Evolutionary conservation across 2,888 invertebrate genomes (phyloP).

Genomic region (Alentia gelatinosa): DNA sequence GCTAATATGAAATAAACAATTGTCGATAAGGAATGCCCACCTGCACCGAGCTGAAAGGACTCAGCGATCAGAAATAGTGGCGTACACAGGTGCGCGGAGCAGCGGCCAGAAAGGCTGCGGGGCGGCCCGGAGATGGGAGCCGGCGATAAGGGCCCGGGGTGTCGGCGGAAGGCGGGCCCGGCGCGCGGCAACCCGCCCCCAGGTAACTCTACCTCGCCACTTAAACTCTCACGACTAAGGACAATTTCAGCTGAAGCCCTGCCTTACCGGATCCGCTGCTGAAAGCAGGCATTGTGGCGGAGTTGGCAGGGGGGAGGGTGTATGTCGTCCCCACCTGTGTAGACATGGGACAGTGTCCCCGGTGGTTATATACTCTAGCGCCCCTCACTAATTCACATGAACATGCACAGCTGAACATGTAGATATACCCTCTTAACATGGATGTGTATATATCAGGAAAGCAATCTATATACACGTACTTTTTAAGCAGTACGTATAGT

Average conservation of each 20-base stretch:
- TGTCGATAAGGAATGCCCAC: constrained; percentile 51
- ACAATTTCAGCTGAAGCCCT: neutral
- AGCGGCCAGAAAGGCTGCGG: neutral
- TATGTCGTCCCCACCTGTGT: no score
- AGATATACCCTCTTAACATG: no score
- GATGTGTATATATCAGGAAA: no score
- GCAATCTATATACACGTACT: no score
- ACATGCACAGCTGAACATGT: no score
- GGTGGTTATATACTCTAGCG: no score
- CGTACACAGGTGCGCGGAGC: constrained; percentile 33
- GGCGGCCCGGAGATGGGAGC: constrained; percentile 25
- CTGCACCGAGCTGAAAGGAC: constrained; percentile 6
- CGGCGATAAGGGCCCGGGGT: constrained; percentile 39
- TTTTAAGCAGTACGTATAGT: no score
- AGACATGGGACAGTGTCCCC: no score
- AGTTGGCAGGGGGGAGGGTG: no score
- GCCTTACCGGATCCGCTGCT: neutral
- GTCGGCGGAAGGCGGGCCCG: neutral
- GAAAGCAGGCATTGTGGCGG: neutral
- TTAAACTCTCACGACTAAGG: neutral
- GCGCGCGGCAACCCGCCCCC: no score
- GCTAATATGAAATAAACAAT: constrained; percentile 54
- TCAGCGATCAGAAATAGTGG: constrained; percentile 13
- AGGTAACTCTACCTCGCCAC: constrained; percentile 50
- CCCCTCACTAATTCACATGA: no score